Conservation (phyloP, 2,888 invertebrate species). For the Prosopocoilus inquinatus region DNA sequence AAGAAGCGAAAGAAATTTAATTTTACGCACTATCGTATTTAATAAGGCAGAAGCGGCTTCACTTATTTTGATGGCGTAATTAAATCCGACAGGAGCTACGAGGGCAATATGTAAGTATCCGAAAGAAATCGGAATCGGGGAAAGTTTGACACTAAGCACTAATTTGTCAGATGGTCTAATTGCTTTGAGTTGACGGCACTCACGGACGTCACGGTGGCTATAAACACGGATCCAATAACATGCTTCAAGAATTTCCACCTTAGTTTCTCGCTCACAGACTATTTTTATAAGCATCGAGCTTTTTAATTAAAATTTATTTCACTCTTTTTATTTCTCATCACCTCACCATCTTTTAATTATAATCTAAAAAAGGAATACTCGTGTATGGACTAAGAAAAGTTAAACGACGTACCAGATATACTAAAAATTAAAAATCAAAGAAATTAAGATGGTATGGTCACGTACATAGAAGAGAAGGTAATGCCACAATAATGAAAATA, state of each 20-base stretch:
- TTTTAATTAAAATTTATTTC: too few species aligned
- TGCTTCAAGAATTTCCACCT: slow-evolving; percentile 22
- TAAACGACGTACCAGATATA: too few species aligned
- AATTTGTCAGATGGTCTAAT: slow-evolving; percentile 29
- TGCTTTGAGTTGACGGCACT: slow-evolving; percentile 23
- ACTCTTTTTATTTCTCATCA: too few species aligned
- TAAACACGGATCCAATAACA: slow-evolving; percentile 26
- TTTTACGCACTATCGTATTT: slow-evolving; percentile 18
- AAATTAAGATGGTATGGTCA: too few species aligned
- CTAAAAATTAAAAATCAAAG: too few species aligned
- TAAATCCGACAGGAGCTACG: slow-evolving; percentile 22
- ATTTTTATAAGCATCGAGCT: too few species aligned
- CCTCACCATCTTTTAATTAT: too few species aligned
- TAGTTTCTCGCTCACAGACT: slow-evolving; percentile 5
- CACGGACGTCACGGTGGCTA: slow-evolving; percentile 20
- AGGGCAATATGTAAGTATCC: slow-evolving; percentile 22
- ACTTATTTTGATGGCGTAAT: slow-evolving; percentile 20
- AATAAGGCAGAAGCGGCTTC: slow-evolving; percentile 16
- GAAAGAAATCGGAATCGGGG: slow-evolving; percentile 18
- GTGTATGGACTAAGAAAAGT: too few species aligned
- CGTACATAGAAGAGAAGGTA: too few species aligned
- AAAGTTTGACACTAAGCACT: slow-evolving; percentile 23
- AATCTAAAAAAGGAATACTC: too few species aligned
- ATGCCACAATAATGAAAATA: too few species aligned
- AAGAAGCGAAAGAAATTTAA: slow-evolving; percentile 9